phyloP scores from a whole-genome alignment of 2,797 vertebrate genomes.

The Orestias chungarensis region DNA sequence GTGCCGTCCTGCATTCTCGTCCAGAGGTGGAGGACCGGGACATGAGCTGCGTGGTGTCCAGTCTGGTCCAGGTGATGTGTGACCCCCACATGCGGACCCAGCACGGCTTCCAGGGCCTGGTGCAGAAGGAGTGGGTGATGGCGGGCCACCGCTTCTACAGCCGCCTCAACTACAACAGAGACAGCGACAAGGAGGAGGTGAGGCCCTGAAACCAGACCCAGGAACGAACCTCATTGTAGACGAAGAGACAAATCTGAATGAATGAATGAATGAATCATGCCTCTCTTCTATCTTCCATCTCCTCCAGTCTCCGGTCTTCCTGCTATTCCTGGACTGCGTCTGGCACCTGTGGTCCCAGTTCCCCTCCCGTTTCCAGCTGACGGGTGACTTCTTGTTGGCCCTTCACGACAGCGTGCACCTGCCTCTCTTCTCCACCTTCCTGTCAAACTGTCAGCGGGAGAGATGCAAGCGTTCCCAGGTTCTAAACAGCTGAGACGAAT shows the following conservation, averaged over 20 bases:
- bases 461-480: constrained; percentile 80
- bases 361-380: constrained; percentile 88
- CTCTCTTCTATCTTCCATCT: neutral
- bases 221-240: too few species aligned
- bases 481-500: constrained; percentile 19
- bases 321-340: constrained; percentile 92
- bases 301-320: constrained; percentile 88
- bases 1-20: neutral
- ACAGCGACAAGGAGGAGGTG: constrained; percentile 87
- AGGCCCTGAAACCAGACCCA: constrained; percentile 3
- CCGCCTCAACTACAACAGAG: constrained; percentile 83
- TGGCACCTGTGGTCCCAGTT: constrained; percentile 92
- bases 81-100: constrained; percentile 85
- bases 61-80: constrained; percentile 91
- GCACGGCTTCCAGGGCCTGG: constrained; percentile 88
- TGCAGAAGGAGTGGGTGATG: constrained; percentile 95
- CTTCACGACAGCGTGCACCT: constrained; percentile 89
- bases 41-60: constrained; percentile 89
- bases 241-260: too few species aligned
- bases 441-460: constrained; percentile 90
- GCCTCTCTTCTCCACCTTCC: constrained; percentile 88
- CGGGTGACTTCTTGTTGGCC: constrained; percentile 88
- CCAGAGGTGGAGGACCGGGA: constrained; percentile 90
- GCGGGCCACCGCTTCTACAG: constrained; percentile 90
- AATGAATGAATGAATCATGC: too few species aligned